phyloP scores from a whole-genome alignment of 2,797 vertebrate species.

The Coregonus suidteri region DNA sequence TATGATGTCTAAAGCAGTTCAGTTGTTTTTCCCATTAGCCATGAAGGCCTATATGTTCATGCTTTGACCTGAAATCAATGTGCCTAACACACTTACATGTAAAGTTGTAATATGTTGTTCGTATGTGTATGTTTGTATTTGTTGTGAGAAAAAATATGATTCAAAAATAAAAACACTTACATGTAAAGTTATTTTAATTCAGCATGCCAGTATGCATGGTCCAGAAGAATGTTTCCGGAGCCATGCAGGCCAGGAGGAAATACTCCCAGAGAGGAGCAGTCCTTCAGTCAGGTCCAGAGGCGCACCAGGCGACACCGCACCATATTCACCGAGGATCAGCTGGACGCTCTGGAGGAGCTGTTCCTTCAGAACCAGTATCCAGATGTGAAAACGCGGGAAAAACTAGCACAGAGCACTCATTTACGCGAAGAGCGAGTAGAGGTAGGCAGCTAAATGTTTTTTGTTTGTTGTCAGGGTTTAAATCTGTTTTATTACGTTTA shows the following conservation, averaged over 20 bases:
- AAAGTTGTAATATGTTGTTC: too few relatives aligned
- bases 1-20: neutral
- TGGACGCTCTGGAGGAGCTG: constrained; percentile 92
- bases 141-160: too few relatives aligned
- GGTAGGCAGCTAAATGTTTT: constrained; percentile 71
- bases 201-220: constrained; percentile 78
- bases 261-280: constrained; percentile 52
- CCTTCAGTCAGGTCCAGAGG: constrained; percentile 76
- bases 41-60: neutral
- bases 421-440: constrained; percentile 95
- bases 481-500: neutral
- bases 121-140: too few relatives aligned
- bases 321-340: constrained; percentile 96
- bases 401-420: constrained; percentile 87
- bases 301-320: constrained; percentile 92
- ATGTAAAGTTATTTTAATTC: constrained; percentile 1
- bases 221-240: constrained; percentile 67
- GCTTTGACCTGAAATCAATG: neutral
- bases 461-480: neutral
- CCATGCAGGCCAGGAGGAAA: constrained; percentile 50
- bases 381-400: constrained; percentile 91
- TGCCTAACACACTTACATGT: too few relatives aligned
- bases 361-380: constrained; percentile 98
- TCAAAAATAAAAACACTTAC: neutral
- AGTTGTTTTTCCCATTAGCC: constrained; percentile 1